A percentile compares a stretch with the other conserved stretches of the same genome.
Conservation (phyloP, 1,140 invertebrate genomes). For the Tenebrio molitor region DNA sequence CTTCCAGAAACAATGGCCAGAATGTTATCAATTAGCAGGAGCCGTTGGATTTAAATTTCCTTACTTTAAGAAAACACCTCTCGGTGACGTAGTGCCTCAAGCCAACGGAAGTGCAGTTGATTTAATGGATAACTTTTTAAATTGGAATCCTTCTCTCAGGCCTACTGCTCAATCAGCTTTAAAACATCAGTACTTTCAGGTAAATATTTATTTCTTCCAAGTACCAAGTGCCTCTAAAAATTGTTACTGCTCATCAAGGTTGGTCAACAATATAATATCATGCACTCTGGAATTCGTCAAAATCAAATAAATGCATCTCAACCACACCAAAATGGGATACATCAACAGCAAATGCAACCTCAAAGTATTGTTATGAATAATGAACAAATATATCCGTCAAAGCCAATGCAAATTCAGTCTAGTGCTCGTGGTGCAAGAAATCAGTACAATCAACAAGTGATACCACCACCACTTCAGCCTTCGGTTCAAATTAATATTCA, state of each 20-base stretch:
- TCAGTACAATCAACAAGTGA: slow-evolving; percentile 33
- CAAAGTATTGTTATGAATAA: neutral
- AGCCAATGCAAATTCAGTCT: slow-evolving; percentile 21
- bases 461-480: slow-evolving; percentile 49
- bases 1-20: slow-evolving; percentile 91
- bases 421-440: slow-evolving; percentile 16
- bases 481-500: slow-evolving; percentile 62
- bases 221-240: neutral
- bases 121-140: slow-evolving; percentile 88
- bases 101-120: slow-evolving; percentile 87
- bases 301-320: slow-evolving; percentile 5
- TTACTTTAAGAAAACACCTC: slow-evolving; percentile 82
- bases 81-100: slow-evolving; percentile 87
- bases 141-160: slow-evolving; percentile 93
- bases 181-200: slow-evolving; percentile 88
- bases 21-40: slow-evolving; percentile 92
- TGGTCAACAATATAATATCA: slow-evolving; percentile 59
- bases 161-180: slow-evolving; percentile 91
- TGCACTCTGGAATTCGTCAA: slow-evolving; percentile 31
- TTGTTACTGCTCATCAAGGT: slow-evolving; percentile 54
- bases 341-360: neutral
- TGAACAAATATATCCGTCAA: slow-evolving; percentile 27
- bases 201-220: slow-evolving; percentile 60
- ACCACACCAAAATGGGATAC: neutral
- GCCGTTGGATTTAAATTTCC: slow-evolving; percentile 98